phyloP scores from a whole-genome alignment of 2,797 vertebrate species.

The Margarornis squamiger region DNA sequence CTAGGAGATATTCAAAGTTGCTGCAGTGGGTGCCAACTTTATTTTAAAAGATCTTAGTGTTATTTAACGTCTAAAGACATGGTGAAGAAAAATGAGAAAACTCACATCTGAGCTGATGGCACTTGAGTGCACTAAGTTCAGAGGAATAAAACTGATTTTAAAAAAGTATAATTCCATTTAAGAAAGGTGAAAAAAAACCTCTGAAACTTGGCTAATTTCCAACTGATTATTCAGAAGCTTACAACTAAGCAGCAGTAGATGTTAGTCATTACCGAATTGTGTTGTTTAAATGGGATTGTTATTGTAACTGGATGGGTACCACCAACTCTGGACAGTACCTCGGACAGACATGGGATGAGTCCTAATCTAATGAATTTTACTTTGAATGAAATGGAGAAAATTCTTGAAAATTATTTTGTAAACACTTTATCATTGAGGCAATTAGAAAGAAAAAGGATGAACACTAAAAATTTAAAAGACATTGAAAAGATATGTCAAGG shows the following conservation, averaged over 20 bases:
- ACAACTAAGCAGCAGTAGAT: neutral
- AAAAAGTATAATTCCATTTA: fast-evolving
- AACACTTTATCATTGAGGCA: neutral
- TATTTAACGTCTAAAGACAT: neutral
- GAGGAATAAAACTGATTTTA: neutral
- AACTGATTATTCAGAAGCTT: neutral
- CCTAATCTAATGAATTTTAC: neutral
- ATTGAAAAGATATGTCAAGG: neutral
- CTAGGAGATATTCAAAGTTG: neutral
- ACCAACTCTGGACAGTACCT: neutral
- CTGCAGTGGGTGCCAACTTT: neutral
- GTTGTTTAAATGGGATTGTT: neutral
- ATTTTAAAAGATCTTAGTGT: neutral
- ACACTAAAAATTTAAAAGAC: neutral
- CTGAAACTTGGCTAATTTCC: neutral
- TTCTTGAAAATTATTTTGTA: neutral
- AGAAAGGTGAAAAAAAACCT: neutral
- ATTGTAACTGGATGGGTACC: neutral
- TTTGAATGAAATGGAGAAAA: neutral
- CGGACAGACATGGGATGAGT: neutral
- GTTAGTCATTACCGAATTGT: neutral
- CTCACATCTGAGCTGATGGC: neutral
- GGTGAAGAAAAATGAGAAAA: neutral
- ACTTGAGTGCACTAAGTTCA: neutral
- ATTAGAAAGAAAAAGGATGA: neutral